A percentile compares a stretch with the other conserved stretches of the same genome.
Evolutionary conservation across 2,888 invertebrate genomes (phyloP).

Genomic region (Eilema caniola): DNA sequence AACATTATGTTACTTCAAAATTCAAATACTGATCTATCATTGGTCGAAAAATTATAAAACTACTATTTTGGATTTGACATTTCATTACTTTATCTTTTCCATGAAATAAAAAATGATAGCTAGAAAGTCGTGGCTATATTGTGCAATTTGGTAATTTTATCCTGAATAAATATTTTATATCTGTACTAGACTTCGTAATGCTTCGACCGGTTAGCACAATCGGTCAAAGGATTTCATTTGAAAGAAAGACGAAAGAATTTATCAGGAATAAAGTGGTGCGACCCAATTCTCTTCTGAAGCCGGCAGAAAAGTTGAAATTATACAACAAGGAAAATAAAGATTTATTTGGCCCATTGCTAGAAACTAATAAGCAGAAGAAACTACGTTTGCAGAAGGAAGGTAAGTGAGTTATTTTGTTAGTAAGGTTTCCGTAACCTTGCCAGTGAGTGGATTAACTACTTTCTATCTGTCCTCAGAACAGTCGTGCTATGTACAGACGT

Average conservation of each 20-base stretch:
- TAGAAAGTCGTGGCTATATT: background rate
- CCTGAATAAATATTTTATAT: background rate
- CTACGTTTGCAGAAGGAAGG: slow-evolving; percentile 73
- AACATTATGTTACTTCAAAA: slow-evolving; percentile 23
- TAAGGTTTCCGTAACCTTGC: slow-evolving; percentile 69
- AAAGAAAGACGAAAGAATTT: slow-evolving; percentile 68
- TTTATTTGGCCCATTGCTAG: slow-evolving; percentile 82
- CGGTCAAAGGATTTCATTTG: slow-evolving; percentile 65
- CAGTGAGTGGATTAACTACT: slow-evolving; percentile 51
- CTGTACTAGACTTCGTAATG: slow-evolving; percentile 56
- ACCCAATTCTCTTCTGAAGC: slow-evolving; percentile 77
- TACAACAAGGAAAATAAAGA: slow-evolving; percentile 83
- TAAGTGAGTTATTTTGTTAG: slow-evolving; percentile 58
- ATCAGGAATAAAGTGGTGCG: slow-evolving; percentile 77
- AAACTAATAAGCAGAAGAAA: slow-evolving; percentile 79
- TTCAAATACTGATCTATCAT: slow-evolving; percentile 34
- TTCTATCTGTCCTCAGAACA: slow-evolving; percentile 50
- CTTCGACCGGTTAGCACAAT: slow-evolving; percentile 70
- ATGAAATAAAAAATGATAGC: slow-evolving; percentile 4
- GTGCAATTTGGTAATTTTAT: background rate
- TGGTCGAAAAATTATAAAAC: background rate
- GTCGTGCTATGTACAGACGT: slow-evolving; percentile 13
- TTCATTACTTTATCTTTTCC: slow-evolving; percentile 12
- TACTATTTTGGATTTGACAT: slow-evolving; percentile 18
- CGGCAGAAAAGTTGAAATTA: slow-evolving; percentile 77